Evolutionary conservation across 2,113 vertebrate species (phyloP), one percentile per base, ranked within the genome.

Genomic region (Macrotus californicus): DNA sequence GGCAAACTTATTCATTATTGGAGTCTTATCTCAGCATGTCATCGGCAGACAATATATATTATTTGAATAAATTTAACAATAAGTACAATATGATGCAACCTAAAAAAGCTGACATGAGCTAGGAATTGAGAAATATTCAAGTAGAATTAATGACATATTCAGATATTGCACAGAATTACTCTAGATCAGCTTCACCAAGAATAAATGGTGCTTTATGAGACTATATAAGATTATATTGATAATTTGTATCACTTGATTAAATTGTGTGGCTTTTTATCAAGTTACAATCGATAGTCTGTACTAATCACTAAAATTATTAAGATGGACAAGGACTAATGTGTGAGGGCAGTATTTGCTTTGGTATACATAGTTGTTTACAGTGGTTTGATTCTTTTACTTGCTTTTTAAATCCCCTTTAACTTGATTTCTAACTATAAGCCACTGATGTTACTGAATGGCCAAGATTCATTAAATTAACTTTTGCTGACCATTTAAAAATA

Each of bases 401-500:
- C 13, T 95, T 83, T 93, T 80, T 14, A 87, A 93, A 88, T 88
- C 84, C 34, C 48, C 48, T 87, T 94, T 93, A 61, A 85, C 66
- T 96, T 85, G 13, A 85, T 88, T 91, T 93, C 89, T 94, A 61
- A 73, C 31, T 61, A 22, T 61, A 86, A 72, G 34, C 52, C 77
- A 77, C 46, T 77, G 46, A 88, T 72, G 46, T 86, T 94, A 77
- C 39, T 39, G 12, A 92, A 56, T 86, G 41, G 39, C 83, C 43
- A 92, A 79, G 70, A 64, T 21, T 82, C 43, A 94, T 95, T 93
- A 76, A 92, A 80, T 95, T 76, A 36, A 87, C 36, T 76, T 92
- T 67, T 92, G 86, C 56, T 96, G 83, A 83, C 64, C 48, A 72
- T 41, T 87, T 95, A 91, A 94, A 94, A 95, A 81, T 93, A 83